Conservation (phyloP, 2,113 vertebrate species). For the Proterorhinus semilunaris region DNA sequence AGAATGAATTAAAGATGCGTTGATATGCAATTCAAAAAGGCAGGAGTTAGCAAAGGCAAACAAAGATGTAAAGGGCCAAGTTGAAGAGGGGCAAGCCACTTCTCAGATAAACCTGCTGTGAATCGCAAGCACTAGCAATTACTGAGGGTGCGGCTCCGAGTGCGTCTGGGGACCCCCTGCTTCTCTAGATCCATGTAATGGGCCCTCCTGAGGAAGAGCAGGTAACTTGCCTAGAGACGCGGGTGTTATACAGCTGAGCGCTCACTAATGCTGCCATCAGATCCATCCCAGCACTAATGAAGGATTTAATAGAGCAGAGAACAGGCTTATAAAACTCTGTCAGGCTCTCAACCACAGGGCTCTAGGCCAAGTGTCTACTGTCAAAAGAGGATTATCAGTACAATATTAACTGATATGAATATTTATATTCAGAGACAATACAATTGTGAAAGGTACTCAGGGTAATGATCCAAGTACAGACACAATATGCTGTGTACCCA, state of each 20-base stretch:
- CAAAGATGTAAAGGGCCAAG: constrained; percentile 54
- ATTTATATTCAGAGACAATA: not conserved
- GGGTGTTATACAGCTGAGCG: constrained; percentile 59
- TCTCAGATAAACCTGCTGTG: constrained; percentile 48
- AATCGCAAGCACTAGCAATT: constrained; percentile 74
- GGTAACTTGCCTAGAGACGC: constrained; percentile 67
- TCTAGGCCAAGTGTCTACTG: constrained; percentile 4
- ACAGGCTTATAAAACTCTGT: constrained; percentile 29
- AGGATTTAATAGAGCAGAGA: constrained; percentile 57
- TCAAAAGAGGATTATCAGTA: not conserved
- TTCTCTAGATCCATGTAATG: constrained; percentile 78
- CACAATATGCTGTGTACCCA: too few species aligned
- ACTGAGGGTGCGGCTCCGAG: constrained; percentile 63
- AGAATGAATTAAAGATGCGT: constrained; percentile 77
- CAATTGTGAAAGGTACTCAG: too few species aligned
- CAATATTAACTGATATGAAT: not conserved
- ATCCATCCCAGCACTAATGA: constrained; percentile 67
- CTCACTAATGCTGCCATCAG: constrained; percentile 71
- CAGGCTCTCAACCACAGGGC: constrained; percentile 4
- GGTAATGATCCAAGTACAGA: too few species aligned
- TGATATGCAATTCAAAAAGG: constrained; percentile 73
- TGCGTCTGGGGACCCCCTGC: constrained; percentile 58
- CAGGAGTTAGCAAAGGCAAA: constrained; percentile 71
- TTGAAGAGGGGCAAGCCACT: constrained; percentile 13
- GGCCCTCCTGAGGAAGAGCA: constrained; percentile 78